A percentile compares a stretch with the other conserved stretches of the same genome.
These are phyloP conservation scores for Sarcophaga bullata DNA, from an alignment of 1,140 invertebrate genomes.

Conservation along the genomic window DNA sequence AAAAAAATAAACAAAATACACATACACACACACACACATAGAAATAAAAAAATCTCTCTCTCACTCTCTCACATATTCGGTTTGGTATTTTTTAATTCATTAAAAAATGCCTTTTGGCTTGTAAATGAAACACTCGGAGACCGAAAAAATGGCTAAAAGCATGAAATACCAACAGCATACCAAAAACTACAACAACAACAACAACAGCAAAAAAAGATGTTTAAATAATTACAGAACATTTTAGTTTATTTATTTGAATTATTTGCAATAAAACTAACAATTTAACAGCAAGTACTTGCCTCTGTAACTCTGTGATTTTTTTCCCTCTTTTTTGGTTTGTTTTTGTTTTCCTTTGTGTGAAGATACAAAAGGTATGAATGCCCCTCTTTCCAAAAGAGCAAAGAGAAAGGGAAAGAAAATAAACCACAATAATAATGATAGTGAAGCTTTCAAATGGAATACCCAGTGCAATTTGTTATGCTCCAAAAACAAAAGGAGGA, in stretches of 20 bases:
- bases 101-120: constrained; percentile 6
- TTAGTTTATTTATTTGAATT: background rate
- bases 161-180: background rate
- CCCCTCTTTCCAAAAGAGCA: background rate
- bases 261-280: constrained; percentile 4
- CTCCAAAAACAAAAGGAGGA: too few species aligned
- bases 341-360: too few species aligned
- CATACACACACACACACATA: too few species aligned
- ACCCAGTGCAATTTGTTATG: background rate
- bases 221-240: background rate
- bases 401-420: background rate
- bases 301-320: background rate
- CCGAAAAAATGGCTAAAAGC: too few species aligned
- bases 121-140: too few species aligned
- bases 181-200: background rate
- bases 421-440: constrained; percentile 6
- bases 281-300: background rate
- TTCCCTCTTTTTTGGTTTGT: background rate
- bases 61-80: background rate
- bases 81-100: constrained; percentile 10
- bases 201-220: background rate
- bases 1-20: background rate
- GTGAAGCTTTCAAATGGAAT: background rate
- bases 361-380: background rate
- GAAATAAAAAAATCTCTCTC: too few species aligned